These are phyloP conservation scores for Vireo griseus DNA, from an alignment of 2,797 vertebrate species.

Conservation along the genomic window DNA sequence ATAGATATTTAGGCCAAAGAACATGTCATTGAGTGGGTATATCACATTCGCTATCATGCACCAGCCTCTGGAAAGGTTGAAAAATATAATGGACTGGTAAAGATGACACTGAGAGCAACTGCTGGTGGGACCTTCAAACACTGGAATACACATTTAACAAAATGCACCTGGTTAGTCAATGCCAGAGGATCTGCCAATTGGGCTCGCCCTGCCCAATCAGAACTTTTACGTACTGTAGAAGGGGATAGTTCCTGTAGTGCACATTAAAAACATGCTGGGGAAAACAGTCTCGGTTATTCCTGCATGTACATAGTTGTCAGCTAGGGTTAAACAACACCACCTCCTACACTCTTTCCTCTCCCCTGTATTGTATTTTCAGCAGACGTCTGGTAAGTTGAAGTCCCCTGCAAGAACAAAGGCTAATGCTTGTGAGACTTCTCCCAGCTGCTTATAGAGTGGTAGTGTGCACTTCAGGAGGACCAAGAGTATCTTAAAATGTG, in stretches of 20 bases:
- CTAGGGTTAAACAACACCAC: not conserved
- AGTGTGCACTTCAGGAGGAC: not conserved
- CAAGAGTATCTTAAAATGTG: not conserved
- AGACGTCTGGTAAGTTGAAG: not conserved
- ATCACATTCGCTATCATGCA: not conserved
- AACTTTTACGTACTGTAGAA: not conserved
- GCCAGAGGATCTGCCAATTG: not conserved
- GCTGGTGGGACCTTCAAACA: not conserved
- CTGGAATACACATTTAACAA: not conserved
- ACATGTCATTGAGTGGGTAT: not conserved
- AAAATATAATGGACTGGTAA: not conserved
- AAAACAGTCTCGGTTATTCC: not conserved
- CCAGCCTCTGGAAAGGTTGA: not conserved
- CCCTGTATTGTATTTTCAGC: not conserved
- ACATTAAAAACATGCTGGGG: not conserved
- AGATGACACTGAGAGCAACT: not conserved
- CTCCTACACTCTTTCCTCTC: not conserved
- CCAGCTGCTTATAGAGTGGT: not conserved
- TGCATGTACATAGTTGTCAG: not conserved
- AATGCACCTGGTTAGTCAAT: not conserved
- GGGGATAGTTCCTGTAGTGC: not conserved
- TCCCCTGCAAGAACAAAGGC: not conserved
- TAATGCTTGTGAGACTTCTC: not conserved
- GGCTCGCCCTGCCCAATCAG: not conserved
- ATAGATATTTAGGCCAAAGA: not conserved